A percentile compares a stretch with the other conserved stretches of the same genome.
phyloP scores from a whole-genome alignment of 2,113 vertebrate species.

The Periophthalmus modestus region DNA sequence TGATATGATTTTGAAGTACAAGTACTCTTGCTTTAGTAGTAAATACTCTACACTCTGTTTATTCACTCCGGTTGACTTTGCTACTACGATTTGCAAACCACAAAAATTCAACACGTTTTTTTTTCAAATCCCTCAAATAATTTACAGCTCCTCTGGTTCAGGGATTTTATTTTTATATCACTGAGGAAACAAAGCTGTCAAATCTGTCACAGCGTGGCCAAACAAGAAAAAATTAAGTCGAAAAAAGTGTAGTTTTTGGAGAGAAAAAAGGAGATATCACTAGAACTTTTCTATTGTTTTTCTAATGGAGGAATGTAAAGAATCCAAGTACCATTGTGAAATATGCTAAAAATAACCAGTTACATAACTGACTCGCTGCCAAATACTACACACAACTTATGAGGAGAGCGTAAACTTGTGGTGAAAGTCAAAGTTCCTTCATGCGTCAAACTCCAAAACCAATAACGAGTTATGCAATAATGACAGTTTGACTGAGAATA shows the following conservation, averaged over 20 bases:
- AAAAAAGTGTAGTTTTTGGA: conserved; percentile 17
- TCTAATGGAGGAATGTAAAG: conserved; percentile 71
- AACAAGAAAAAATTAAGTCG: background rate
- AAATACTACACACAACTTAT: background rate
- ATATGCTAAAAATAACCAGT: background rate
- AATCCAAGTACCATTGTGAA: background rate
- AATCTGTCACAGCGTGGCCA: conserved; percentile 40
- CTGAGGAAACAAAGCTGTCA: conserved; percentile 64
- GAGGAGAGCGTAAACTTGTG: background rate
- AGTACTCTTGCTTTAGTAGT: background rate
- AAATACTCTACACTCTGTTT: background rate
- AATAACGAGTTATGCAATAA: too few relatives aligned
- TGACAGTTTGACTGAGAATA: too few relatives aligned
- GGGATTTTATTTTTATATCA: conserved; percentile 52
- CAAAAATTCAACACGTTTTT: conserved; percentile 57
- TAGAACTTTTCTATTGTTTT: conserved; percentile 71
- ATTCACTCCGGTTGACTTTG: background rate
- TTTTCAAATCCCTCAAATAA: conserved; percentile 46
- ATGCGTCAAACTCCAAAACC: background rate
- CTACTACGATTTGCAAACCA: conserved; percentile 51
- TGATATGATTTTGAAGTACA: too few relatives aligned
- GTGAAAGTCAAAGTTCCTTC: background rate
- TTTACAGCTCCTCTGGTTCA: conserved; percentile 56
- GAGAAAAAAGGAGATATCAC: conserved; percentile 63
- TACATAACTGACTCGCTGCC: background rate